Conservation (phyloP, 2,797 vertebrate genomes). For the Smutsia temminckii region DNA sequence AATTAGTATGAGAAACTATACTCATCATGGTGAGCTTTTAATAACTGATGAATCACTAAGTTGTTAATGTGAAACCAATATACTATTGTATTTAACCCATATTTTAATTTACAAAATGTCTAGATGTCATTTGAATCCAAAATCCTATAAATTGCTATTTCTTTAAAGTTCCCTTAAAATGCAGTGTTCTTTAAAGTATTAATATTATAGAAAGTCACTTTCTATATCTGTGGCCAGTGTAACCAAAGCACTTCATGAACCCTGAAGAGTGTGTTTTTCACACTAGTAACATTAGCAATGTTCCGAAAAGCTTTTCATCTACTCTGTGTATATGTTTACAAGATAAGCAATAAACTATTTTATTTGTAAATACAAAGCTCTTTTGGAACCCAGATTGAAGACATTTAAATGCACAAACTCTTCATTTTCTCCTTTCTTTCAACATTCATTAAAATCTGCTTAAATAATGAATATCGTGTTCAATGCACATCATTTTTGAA, state of each 20-base stretch:
- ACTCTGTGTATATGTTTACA: not conserved
- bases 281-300: not conserved
- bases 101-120: not conserved
- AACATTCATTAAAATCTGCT: not conserved
- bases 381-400: constrained; percentile 15
- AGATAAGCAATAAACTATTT: not conserved
- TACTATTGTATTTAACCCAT: too few species aligned
- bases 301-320: not conserved
- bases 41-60: too few species aligned
- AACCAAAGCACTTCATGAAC: not conserved
- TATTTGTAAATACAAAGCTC: constrained; percentile 51
- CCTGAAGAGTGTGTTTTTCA: not conserved
- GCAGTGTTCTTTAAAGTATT: not conserved
- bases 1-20: too few species aligned
- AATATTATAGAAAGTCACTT: not conserved
- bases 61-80: too few species aligned
- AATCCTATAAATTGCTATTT: not conserved
- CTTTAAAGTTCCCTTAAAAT: constrained; percentile 5
- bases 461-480: constrained; percentile 29
- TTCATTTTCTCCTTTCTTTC: not conserved
- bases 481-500: not conserved
- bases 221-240: not conserved
- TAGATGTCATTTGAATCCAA: not conserved
- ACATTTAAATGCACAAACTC: not conserved
- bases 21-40: too few species aligned